phyloP scores from a whole-genome alignment of 2,888 invertebrate species.

The Lydus trimaculatus region DNA sequence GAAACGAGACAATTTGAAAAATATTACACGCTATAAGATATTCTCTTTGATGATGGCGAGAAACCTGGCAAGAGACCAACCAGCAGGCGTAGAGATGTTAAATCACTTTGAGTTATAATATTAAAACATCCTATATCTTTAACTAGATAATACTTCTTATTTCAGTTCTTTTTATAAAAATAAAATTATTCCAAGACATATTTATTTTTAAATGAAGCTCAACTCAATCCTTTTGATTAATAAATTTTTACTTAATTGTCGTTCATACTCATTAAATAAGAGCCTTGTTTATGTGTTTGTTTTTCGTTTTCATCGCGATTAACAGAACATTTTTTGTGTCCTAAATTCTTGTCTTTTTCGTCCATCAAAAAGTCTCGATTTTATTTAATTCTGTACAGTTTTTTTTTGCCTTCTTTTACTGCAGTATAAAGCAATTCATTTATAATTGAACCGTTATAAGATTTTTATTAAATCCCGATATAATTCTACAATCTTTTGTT shows the following conservation, averaged over 20 bases:
- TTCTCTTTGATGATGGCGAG: background rate
- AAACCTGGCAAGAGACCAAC: constrained; percentile 3
- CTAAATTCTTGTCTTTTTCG: constrained; percentile 1
- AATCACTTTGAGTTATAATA: constrained; percentile 1
- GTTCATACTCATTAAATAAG: background rate
- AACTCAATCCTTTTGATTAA: background rate
- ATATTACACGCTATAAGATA: constrained; percentile 1
- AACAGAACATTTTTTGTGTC: background rate
- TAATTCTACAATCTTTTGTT: background rate
- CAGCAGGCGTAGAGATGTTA: background rate
- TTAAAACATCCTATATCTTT: background rate
- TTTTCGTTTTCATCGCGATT: background rate
- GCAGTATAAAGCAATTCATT: background rate
- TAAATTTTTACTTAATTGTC: background rate
- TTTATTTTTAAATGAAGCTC: background rate
- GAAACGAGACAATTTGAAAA: constrained; percentile 4
- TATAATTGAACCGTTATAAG: background rate
- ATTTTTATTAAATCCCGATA: constrained; percentile 1
- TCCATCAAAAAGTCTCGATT: background rate
- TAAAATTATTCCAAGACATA: background rate
- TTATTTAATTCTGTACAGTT: background rate
- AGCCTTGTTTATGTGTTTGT: background rate
- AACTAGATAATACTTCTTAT: background rate
- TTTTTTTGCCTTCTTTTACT: background rate
- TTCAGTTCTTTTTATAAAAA: background rate